Percentiles rank a stretch among this genome's conserved stretches.
These are phyloP conservation scores for Paraescarpia echinospica DNA, from an alignment of 1,140 invertebrate species.

Conservation along the genomic window DNA sequence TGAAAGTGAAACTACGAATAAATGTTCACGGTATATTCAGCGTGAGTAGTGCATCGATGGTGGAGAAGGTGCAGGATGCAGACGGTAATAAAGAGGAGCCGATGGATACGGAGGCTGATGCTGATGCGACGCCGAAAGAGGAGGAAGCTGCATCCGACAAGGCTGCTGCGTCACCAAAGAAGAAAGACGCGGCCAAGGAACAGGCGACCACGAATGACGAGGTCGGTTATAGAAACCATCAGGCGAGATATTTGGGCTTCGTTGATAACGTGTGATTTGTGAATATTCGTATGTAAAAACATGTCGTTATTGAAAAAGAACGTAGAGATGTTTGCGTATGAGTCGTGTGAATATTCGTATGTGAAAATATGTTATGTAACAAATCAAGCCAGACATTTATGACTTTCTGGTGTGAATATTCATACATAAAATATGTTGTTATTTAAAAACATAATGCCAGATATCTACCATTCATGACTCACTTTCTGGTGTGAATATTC, in stretches of 20 bases:
- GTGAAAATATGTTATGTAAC: no score
- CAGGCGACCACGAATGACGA: not conserved
- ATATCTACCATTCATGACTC: no score
- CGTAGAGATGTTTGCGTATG: no score
- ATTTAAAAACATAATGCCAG: no score
- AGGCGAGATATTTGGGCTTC: not conserved
- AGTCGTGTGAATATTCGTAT: no score
- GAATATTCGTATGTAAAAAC: no score
- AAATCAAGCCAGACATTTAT: no score
- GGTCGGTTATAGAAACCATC: slow-evolving; percentile 9
- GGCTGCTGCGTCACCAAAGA: not conserved
- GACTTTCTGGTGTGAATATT: no score
- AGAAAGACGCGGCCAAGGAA: slow-evolving; percentile 22
- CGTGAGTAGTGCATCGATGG: slow-evolving; percentile 79
- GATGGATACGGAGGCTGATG: slow-evolving; percentile 45
- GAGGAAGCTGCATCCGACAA: not conserved
- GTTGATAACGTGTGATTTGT: no score
- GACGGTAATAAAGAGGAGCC: slow-evolving; percentile 35
- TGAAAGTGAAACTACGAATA: slow-evolving; percentile 92
- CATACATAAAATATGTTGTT: no score
- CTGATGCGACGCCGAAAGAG: not conserved
- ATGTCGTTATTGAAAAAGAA: no score
- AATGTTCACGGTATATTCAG: slow-evolving; percentile 91
- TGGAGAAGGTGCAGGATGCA: slow-evolving; percentile 69
- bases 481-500: no score